phyloP scores from a whole-genome alignment of 2,888 invertebrate genomes.

The Thereva unica region DNA sequence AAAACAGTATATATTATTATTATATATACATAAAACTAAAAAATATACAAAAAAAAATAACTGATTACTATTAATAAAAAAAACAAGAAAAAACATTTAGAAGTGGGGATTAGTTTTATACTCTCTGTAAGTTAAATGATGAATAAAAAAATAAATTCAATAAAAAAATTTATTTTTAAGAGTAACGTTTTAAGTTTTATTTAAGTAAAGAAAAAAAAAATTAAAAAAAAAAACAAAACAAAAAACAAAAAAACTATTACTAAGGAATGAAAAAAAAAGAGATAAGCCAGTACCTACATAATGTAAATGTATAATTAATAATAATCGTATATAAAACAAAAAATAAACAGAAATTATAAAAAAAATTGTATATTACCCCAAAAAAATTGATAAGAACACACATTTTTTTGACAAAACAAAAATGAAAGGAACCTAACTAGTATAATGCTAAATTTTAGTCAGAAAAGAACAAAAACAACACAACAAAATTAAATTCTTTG shows the following conservation, averaged over 20 bases:
- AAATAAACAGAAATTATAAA: slow-evolving; percentile 12
- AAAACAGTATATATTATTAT: slow-evolving; percentile 4
- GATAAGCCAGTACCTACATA: slow-evolving; percentile 42
- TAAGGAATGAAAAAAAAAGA: slow-evolving; percentile 7
- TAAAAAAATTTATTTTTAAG: slow-evolving; percentile 36
- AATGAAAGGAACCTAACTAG: no score
- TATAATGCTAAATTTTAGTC: no score
- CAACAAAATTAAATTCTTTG: no score
- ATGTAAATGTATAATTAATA: slow-evolving; percentile 39
- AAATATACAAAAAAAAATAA: slow-evolving; percentile 22
- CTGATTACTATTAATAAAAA: slow-evolving; percentile 31
- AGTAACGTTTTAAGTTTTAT: slow-evolving; percentile 41
- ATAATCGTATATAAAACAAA: slow-evolving; percentile 53
- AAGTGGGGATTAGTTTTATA: slow-evolving; percentile 43
- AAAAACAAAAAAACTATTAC: slow-evolving; percentile 33
- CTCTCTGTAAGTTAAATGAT: slow-evolving; percentile 41
- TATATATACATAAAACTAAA: slow-evolving; percentile 9
- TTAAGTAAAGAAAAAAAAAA: slow-evolving; percentile 43
- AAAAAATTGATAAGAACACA: neutral
- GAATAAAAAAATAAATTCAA: slow-evolving; percentile 32
- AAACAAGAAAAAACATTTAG: slow-evolving; percentile 26
- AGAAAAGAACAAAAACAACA: no score
- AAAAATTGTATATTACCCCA: slow-evolving; percentile 23
- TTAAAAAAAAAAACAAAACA: slow-evolving; percentile 40
- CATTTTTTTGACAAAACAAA: no score